Conservation (phyloP, 2,797 vertebrate genomes). For the Chaetophractus vellerosus region DNA sequence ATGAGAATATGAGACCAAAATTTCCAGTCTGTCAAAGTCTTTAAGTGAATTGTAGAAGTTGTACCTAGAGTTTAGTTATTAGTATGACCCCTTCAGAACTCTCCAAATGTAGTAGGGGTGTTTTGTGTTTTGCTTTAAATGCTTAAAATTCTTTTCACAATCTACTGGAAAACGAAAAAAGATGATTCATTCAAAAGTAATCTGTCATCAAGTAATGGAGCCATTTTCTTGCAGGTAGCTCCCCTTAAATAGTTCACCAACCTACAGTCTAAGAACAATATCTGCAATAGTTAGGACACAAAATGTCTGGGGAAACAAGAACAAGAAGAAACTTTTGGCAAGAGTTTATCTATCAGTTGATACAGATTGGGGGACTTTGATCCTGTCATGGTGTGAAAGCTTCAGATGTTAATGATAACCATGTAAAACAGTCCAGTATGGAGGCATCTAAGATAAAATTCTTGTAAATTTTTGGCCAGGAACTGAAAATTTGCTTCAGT, state of each 20-base stretch:
- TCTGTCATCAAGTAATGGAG: background rate
- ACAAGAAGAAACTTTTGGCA: conserved; percentile 46
- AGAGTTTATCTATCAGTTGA: conserved; percentile 53
- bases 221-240: background rate
- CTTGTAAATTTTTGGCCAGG: conserved; percentile 66
- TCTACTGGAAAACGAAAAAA: conserved; percentile 48
- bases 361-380: conserved; percentile 61
- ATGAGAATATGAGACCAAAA: conserved; percentile 55
- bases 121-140: conserved; percentile 62
- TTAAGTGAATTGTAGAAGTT: conserved; percentile 63
- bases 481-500: conserved; percentile 73
- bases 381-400: conserved; percentile 43
- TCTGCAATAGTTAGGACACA: background rate
- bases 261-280: background rate
- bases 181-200: conserved; percentile 59
- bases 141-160: conserved; percentile 67
- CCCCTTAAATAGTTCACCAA: background rate
- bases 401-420: conserved; percentile 72
- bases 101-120: background rate
- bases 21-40: conserved; percentile 67
- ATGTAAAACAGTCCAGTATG: conserved; percentile 77
- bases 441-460: conserved; percentile 78
- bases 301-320: conserved; percentile 34
- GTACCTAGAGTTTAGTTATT: conserved; percentile 72
- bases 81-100: conserved; percentile 65